A percentile compares a stretch with the other conserved stretches of the same genome.
Evolutionary conservation across 1,140 invertebrate species (phyloP).

Genomic region (Augochlora pura): DNA sequence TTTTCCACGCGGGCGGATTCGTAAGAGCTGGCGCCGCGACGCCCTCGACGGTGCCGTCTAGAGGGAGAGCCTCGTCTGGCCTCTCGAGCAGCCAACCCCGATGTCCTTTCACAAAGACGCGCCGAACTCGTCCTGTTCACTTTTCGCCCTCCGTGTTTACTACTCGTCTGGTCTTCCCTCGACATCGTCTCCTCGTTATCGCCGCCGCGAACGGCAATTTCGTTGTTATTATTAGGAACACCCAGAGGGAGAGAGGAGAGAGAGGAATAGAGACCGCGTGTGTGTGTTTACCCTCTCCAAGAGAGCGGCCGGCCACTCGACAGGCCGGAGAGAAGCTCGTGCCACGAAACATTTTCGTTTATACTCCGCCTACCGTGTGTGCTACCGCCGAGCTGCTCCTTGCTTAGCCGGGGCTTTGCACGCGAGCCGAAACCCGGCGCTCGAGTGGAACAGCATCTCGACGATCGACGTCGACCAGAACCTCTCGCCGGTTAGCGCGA

Average conservation of each 20-base stretch:
- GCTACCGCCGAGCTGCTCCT: too few species aligned
- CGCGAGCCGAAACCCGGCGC: background rate
- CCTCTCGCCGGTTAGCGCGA: background rate
- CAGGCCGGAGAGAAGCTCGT: slow-evolving; percentile 47
- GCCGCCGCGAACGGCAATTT: slow-evolving; percentile 54
- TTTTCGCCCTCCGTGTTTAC: slow-evolving; percentile 27
- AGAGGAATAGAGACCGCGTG: slow-evolving; percentile 40
- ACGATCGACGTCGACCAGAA: background rate
- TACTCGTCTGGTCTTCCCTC: slow-evolving; percentile 30
- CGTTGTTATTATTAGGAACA: slow-evolving; percentile 63
- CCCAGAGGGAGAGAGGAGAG: slow-evolving; percentile 11
- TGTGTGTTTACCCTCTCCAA: slow-evolving; percentile 58
- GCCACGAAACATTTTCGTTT: slow-evolving; percentile 44
- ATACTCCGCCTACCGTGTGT: slow-evolving; percentile 7
- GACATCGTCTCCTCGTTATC: slow-evolving; percentile 64
- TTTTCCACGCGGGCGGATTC: slow-evolving; percentile 33
- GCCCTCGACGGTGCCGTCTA: slow-evolving; percentile 51
- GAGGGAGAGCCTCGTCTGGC: slow-evolving; percentile 10
- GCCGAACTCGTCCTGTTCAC: slow-evolving; percentile 7
- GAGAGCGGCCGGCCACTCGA: slow-evolving; percentile 45
- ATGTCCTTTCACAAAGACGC: slow-evolving; percentile 38
- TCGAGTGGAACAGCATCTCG: background rate
- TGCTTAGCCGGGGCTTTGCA: too few species aligned
- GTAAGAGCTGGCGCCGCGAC: slow-evolving; percentile 55
- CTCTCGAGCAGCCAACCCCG: slow-evolving; percentile 30